These are phyloP conservation scores for Sisyra terminalis DNA, from an alignment of 2,888 invertebrate species.

Conservation along the genomic window DNA sequence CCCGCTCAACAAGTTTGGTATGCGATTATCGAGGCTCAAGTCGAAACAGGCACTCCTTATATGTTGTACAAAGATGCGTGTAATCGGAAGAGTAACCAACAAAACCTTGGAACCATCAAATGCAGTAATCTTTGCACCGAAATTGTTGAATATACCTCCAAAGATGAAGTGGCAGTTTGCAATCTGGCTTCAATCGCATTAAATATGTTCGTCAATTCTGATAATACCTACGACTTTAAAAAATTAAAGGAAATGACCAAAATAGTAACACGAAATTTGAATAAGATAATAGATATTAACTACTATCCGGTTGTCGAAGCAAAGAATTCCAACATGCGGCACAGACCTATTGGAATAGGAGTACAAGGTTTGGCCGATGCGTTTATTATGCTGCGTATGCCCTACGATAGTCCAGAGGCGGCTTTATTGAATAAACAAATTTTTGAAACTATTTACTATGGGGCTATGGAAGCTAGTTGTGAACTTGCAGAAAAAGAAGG, in stretches of 20 bases:
- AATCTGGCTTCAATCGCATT: constrained; percentile 95
- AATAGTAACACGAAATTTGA: constrained; percentile 77
- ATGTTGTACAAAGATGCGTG: constrained; percentile 95
- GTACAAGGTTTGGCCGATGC: constrained; percentile 96
- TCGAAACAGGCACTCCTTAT: constrained; percentile 96
- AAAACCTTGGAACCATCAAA: constrained; percentile 95
- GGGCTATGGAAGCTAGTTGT: constrained; percentile 91
- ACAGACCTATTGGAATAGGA: constrained; percentile 81
- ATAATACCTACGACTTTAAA: constrained; percentile 68
- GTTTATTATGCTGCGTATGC: constrained; percentile 81
- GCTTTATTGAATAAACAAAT: constrained; percentile 80
- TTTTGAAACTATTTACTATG: constrained; percentile 96
- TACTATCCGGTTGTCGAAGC: constrained; percentile 91
- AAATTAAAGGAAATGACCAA: constrained; percentile 79
- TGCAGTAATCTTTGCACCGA: constrained; percentile 97
- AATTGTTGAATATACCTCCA: constrained; percentile 84
- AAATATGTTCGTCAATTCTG: constrained; percentile 74
- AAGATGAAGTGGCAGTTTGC: constrained; percentile 93
- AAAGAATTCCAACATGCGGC: constrained; percentile 67
- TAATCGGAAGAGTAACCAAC: constrained; percentile 93
- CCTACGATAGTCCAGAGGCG: constrained; percentile 84
- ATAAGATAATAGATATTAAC: constrained; percentile 94
- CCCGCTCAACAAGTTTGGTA: constrained; percentile 84
- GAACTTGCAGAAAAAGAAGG: constrained; percentile 77
- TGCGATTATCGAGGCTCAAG: constrained; percentile 85